Evolutionary conservation across 2,113 vertebrate species (phyloP).

Genomic region (Aythya baeri): DNA sequence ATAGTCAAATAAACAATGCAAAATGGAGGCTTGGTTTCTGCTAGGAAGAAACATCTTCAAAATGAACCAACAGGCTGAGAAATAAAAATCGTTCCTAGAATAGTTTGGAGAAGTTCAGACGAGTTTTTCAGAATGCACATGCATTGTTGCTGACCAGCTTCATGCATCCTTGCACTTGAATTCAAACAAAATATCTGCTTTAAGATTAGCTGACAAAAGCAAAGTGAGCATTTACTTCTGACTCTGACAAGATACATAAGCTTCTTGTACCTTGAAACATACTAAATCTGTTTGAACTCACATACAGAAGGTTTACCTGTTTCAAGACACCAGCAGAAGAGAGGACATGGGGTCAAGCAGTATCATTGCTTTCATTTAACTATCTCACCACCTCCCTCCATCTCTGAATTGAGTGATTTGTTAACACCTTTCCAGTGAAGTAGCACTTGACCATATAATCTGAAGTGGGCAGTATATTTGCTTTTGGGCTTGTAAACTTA

Average conservation of each 20-base stretch:
- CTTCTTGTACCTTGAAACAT: not conserved
- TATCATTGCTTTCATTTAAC: not conserved
- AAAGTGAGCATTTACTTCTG: not conserved
- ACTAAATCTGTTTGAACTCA: not conserved
- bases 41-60: not conserved
- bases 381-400: not conserved
- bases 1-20: not conserved
- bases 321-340: not conserved
- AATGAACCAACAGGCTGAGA: not conserved
- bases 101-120: not conserved
- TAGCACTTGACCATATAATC: not conserved
- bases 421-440: not conserved
- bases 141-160: not conserved
- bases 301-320: accelerated
- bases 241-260: not conserved
- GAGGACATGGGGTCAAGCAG: not conserved
- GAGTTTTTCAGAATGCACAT: not conserved
- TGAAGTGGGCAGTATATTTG: not conserved
- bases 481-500: not conserved
- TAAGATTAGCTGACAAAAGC: not conserved
- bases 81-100: not conserved
- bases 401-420: not conserved
- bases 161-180: not conserved
- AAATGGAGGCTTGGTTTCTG: not conserved
- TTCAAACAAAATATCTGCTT: not conserved